These are phyloP conservation scores for Athalia rosae DNA, from an alignment of 2,888 invertebrate genomes.

Conservation along the genomic window DNA sequence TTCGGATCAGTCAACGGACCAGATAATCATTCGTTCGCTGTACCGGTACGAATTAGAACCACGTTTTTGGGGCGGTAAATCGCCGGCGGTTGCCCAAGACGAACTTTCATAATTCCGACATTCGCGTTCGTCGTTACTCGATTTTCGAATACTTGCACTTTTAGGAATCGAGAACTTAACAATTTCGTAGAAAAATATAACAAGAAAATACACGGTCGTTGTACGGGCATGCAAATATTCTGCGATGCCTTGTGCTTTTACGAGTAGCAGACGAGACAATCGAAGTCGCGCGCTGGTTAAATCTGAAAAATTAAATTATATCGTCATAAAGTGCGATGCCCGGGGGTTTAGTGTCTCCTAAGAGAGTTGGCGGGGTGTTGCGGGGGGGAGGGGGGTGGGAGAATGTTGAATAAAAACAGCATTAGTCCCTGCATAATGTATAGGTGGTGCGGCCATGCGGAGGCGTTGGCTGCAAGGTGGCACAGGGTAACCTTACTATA, in stretches of 20 bases:
- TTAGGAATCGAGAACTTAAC: background rate
- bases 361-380: conserved; percentile 54
- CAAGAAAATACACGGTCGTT: no score
- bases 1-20: conserved; percentile 27
- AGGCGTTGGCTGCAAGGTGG: conserved; percentile 32
- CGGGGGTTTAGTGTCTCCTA: conserved; percentile 66
- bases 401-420: conserved; percentile 71
- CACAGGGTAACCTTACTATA: conserved; percentile 62
- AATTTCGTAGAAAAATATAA: background rate
- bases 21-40: background rate
- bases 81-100: no score
- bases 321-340: conserved; percentile 69
- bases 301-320: conserved; percentile 73
- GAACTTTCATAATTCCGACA: no score
- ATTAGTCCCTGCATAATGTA: conserved; percentile 72
- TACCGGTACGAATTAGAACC: conserved; percentile 5
- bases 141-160: no score
- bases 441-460: conserved; percentile 51
- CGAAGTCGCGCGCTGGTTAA: conserved; percentile 62
- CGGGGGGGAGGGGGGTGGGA: conserved; percentile 47
- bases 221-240: no score
- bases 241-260: conserved; percentile 9
- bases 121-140: no score
- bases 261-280: conserved; percentile 41
- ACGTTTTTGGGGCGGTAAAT: background rate